Base-by-base conservation (phyloP, 2,888 invertebrate genomes). In the Synergus umbraculus region DNA sequence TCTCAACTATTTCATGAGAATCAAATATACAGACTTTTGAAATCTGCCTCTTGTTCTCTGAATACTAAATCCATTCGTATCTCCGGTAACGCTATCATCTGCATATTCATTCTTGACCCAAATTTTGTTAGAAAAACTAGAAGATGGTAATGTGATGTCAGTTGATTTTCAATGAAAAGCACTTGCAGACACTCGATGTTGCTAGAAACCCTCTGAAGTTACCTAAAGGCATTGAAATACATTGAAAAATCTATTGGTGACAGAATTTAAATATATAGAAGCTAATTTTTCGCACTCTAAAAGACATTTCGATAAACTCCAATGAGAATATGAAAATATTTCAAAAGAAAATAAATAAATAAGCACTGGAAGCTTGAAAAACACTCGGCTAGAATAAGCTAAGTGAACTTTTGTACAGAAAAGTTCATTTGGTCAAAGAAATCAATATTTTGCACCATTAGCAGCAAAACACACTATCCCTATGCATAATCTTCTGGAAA, bases 341-440 rank as follows among this genome's bases (percentile, higher is more conserved):
- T 13, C 29, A 64, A 37, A 58, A 58, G 9, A 58, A 58, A 18
- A 7, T 10, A 58, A 58, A 18, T n/a, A 58, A 58, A 9, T 18
- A 18, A 58, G 3, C n/a, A 18, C 18, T 58, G 3, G 9, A 54
- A 7, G n/a, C n/a, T 7, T 18, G 18, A n/a, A 66, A 66, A 12
- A 66, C 18, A 8, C n/a, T n/a, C n/a, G 54, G 9, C 22, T 46
- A 7, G n/a, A 18, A 58, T n/a, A 58, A 3, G 15, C 2, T 58
- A 58, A 58, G 58, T 8, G 15, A 66, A 66, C 66, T 18, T 66
- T 43, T 43, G 18, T 15, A 41, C 3, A 15, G 4, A 41, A 66
- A n/a, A 66, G 43, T 22, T 60, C 60, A 60, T 22, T 60, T 60
- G 43, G 15, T 66, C 18, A 12, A 66, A n/a, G n/a, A 66, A 66